Base-by-base conservation (phyloP, 2,113 vertebrate species). In the Rhodinocichla rosea region DNA sequence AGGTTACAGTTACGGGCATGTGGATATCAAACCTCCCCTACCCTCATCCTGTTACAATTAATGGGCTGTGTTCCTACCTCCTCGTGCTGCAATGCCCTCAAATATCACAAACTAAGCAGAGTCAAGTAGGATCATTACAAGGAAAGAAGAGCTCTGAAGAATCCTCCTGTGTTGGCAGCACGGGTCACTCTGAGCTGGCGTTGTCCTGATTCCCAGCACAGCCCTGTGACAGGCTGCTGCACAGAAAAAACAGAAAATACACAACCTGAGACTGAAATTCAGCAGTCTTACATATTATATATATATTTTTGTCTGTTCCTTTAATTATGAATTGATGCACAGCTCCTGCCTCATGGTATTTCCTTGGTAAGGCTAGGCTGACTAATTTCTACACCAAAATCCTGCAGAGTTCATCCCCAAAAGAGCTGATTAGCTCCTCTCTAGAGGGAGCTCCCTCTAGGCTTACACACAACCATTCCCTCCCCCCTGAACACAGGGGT, bases 151-250 rank as follows among this genome's bases (percentile, higher is more conserved):
- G 60, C 70, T 85, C 67, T 26, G 60, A 84, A 87, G 64, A 68
- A 69, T 75, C 68, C 69, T 75, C n/a, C 53, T 14, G 55, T 6
- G 35, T 5, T 67, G 91, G 81, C 70, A 91, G 68, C 40, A 11
- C 0, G 0, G n/a, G 44, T 78, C 2, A 3, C 40, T 59, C 47
- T 0, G 5, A 83, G 77, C 77, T 70, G 93, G 33, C 0, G 0
- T 5, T 35, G 67, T 6, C 17, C 64, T 52, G 32, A 37, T n/a
- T 62, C 57, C 40, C 42, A 65, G 64, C 32, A 40, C 20, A n/a
- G 70, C 20, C 6, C 0, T 1, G 2, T 32, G 74, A n/a, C 27
- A 44, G 22, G 32, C 39, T 68, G 56, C 30, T 40, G 47, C 10
- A 26, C 1, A 8, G 26, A 9, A 44, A n/a, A 74, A 12, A 18